A percentile compares a stretch with the other conserved stretches of the same genome.
These are phyloP conservation scores for Diachrysia chrysitis DNA, from an alignment of 2,888 invertebrate genomes.

Conservation along the genomic window DNA sequence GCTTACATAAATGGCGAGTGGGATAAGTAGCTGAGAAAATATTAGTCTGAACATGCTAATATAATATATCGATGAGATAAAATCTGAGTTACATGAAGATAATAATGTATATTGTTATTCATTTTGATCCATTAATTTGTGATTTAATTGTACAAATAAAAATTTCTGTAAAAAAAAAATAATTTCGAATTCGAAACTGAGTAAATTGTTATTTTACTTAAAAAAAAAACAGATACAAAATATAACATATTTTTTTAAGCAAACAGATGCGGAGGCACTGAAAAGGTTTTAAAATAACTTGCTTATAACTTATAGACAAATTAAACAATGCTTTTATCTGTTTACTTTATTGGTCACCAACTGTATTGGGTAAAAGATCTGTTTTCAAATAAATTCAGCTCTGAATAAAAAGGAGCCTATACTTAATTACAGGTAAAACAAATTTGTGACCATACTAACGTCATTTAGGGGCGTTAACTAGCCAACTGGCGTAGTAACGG, in stretches of 20 bases:
- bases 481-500: constrained; percentile 36
- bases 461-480: constrained; percentile 18
- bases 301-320: too few species aligned
- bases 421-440: not conserved
- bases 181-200: too few species aligned
- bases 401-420: not conserved
- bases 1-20: constrained; percentile 34
- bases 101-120: not conserved
- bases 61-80: not conserved
- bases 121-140: not conserved
- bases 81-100: not conserved
- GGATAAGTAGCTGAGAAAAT: constrained; percentile 29
- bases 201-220: too few species aligned
- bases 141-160: not conserved
- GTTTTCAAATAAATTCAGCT: not conserved
- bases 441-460: constrained; percentile 16
- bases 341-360: too few species aligned
- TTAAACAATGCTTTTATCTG: too few species aligned
- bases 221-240: too few species aligned
- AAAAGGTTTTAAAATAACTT: too few species aligned
- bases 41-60: constrained; percentile 5
- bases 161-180: too few species aligned
- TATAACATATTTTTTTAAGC: too few species aligned
- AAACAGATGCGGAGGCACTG: too few species aligned
- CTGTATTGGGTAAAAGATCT: too few species aligned